Base-by-base conservation (phyloP, 2,113 vertebrate species). In the Eolophus roseicapilla region DNA sequence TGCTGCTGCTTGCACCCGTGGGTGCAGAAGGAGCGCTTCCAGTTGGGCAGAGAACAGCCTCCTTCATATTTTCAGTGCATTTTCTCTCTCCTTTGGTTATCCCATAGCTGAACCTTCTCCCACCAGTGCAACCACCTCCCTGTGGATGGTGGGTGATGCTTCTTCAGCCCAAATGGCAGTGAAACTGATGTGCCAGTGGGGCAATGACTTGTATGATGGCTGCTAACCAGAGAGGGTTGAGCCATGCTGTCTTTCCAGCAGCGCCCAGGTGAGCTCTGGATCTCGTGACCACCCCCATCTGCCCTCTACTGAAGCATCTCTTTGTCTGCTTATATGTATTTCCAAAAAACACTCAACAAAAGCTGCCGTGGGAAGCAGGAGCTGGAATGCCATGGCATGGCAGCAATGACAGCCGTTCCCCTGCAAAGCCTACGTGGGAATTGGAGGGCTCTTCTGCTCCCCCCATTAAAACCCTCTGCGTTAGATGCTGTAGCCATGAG, bases 1-100 rank as follows among this genome's bases (percentile, higher is more conserved):
- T 52, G 47, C 49, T 8, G 4, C 18, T 23, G 60, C 39, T 24
- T 1, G 0, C 10, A 7, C 5, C 35, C 2, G 0, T 25, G 35
- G 59, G 28, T 31, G 49, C 57, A 21, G 65, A 27, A 31, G 31
- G 49, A 44, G 21, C 0, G 1, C 50, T 43, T 50, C 44, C 8
- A 7, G 17, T 2, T 41, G 52, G 41, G 16, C 35, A 46, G 25
- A 46, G 50, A 82, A 67, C 5, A 13, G n/a, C 33, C 27, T 29
- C 41, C 44, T 29, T 15, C 5, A 2, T 18, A 20, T 29, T 69
- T 82, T 35, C 39, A 44, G 43, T 17, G 59, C 17, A 9, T 82
- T 77, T 64, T 33, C 10, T 64, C 63, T 52, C 28, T 21, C 9
- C 11, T 86, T 28, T 25, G 10, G 49, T 53, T 70, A 65, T 24